A percentile compares a stretch with the other conserved stretches of the same genome.
phyloP scores from a whole-genome alignment of 2,797 vertebrate species.

The Sebastes oblongus region DNA sequence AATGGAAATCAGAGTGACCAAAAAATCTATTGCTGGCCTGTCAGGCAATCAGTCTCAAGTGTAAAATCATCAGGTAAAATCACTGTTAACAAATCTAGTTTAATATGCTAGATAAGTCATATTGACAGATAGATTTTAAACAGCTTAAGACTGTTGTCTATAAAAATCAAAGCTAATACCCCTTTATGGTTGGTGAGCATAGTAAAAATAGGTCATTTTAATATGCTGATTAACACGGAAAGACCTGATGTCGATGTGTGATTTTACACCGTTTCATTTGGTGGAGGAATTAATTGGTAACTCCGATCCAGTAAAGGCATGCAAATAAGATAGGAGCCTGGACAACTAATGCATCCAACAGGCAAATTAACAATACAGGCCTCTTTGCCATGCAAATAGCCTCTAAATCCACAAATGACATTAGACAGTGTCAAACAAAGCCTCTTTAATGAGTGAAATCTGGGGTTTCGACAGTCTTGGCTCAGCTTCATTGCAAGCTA shows the following conservation, averaged over 20 bases:
- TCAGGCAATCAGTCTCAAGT: constrained; percentile 68
- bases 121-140: constrained; percentile 52
- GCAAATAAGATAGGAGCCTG: constrained; percentile 73
- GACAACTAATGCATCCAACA: constrained; percentile 73
- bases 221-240: constrained; percentile 26
- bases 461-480: constrained; percentile 48
- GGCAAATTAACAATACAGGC: constrained; percentile 75
- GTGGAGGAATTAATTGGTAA: constrained; percentile 65
- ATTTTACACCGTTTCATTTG: constrained; percentile 44
- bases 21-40: constrained; percentile 62
- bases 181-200: constrained; percentile 27
- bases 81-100: constrained; percentile 52
- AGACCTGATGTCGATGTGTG: constrained; percentile 24
- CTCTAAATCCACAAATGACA: constrained; percentile 78
- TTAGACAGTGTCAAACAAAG: constrained; percentile 77
- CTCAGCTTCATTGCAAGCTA: constrained; percentile 38
- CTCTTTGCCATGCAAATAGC: constrained; percentile 78
- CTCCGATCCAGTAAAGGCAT: constrained; percentile 72
- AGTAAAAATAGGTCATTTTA: constrained; percentile 44
- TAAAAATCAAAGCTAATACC: constrained; percentile 45
- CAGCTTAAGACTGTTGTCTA: constrained; percentile 49
- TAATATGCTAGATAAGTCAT: constrained; percentile 44
- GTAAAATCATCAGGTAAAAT: constrained; percentile 58
- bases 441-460: constrained; percentile 76
- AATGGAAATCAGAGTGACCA: constrained; percentile 44